phyloP scores from a whole-genome alignment of 2,797 vertebrate species.

The Peromyscus aztecus region DNA sequence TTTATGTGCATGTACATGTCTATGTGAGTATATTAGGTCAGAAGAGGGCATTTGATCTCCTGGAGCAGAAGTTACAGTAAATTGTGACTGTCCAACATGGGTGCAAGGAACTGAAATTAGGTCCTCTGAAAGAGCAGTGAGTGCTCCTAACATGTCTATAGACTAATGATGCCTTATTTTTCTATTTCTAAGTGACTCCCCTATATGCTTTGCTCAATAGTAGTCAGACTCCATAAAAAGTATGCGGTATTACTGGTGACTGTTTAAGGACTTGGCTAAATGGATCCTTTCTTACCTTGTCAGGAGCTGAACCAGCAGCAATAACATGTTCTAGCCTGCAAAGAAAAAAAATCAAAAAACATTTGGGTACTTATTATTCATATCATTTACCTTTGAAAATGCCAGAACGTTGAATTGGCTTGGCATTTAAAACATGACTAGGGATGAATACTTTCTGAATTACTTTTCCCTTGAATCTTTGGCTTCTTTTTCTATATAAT shows the following conservation, averaged over 20 bases:
- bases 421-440: constrained; percentile 23
- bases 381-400: constrained; percentile 63
- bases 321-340: constrained; percentile 28
- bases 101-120: neutral
- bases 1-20: neutral
- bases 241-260: neutral
- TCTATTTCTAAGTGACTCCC: neutral
- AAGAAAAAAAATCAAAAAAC: constrained; percentile 44
- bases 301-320: neutral
- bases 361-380: constrained; percentile 29
- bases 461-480: constrained; percentile 27
- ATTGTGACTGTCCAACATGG: neutral
- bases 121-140: neutral
- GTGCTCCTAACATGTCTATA: neutral
- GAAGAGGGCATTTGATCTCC: neutral
- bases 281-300: neutral
- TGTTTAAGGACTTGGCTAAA: neutral
- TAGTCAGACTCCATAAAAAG: neutral
- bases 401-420: constrained; percentile 18
- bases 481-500: constrained; percentile 56
- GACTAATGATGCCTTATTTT: neutral
- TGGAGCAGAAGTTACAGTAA: neutral
- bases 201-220: constrained; percentile 47
- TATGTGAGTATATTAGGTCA: neutral
- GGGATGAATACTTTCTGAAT: constrained; percentile 55